Conservation (phyloP, 64 coral and sea anemone genomes). For the Porites lutea region DNA sequence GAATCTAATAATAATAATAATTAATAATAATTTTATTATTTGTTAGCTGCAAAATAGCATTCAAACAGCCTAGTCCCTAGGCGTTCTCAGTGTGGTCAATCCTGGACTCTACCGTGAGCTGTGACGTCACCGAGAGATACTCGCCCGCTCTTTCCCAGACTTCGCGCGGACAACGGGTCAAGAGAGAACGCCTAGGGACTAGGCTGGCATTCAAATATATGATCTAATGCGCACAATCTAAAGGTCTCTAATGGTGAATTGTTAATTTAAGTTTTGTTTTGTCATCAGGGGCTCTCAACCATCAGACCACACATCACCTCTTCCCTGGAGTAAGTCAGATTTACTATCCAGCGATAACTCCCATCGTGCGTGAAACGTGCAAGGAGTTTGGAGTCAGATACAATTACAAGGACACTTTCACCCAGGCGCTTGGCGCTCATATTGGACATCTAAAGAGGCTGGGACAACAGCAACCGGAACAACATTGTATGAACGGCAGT, state of each 20-base stretch:
- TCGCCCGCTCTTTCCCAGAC: too few species aligned
- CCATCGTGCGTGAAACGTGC: constrained; percentile 80
- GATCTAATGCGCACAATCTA: too few species aligned
- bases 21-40: too few species aligned
- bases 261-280: not conserved
- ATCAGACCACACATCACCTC: constrained; percentile 86
- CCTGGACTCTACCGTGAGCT: too few species aligned
- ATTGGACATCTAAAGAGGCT: constrained; percentile 83
- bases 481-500: not conserved
- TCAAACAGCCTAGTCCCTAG: too few species aligned
- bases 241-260: not conserved
- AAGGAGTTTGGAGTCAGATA: constrained; percentile 88
- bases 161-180: too few species aligned
- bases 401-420: constrained; percentile 84
- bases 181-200: too few species aligned
- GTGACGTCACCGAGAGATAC: too few species aligned
- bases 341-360: constrained; percentile 88
- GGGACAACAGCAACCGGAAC: constrained; percentile 54
- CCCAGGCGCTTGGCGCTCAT: constrained; percentile 73
- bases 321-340: constrained; percentile 84
- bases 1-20: too few species aligned
- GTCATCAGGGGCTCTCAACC: constrained; percentile 81
- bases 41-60: too few species aligned
- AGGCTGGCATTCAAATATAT: too few species aligned
- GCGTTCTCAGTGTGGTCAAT: too few species aligned